Base-by-base conservation (phyloP, 2,888 invertebrate species). In the Graphium colonna region DNA sequence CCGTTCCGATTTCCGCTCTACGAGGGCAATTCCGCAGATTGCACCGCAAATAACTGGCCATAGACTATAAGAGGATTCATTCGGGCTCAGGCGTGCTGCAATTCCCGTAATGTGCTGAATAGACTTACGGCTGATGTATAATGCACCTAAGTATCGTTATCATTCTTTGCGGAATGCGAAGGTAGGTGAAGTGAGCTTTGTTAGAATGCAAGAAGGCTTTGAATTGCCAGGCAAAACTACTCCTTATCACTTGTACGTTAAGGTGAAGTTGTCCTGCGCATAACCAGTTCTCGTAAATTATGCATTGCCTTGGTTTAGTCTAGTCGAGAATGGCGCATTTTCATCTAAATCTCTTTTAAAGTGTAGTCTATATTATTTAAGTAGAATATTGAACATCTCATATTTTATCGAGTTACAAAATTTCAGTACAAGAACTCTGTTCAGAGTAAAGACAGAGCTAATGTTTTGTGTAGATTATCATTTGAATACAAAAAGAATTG, bases 271-370 rank as follows among this genome's bases (percentile, higher is more conserved):
- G 7, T 10, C 17, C 4, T 17, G 40, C n/a, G 31, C 8, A 7
- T n/a, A 28, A 12, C n/a, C 9, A n/a, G 2, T 13, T 16, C 26
- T 50, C 13, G 18, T 50, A 43, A 42, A 50, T 46, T 38, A 46
- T 46, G 38, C 21, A 43, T 43, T 9, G 50, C 36, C 18, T 21
- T 31, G 13, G 13, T 13, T 15, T 15, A 36, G 49, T 48, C 50
- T 33, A 31, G 15, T 50, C 42, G 28, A 33, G 44, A 10, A 1
- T 15, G 15, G 33, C 12, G 45, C 45, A 36, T 46, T 36, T 46
- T 46, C 42, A 28, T 42, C 21, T 16, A 21, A 36, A 36, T n/a
- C 36, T 50, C 42, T 50, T 50, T 50, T 15, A 50, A 43, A 50
- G 42, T 50, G 50, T 21, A 18, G 18, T 18, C 36, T 18, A 17